Percentiles rank a stretch among this genome's conserved stretches.
phyloP scores from a whole-genome alignment of 37 sponge, comb jelly and placozoan genomes.

The Diacarnus erythraeanus region DNA sequence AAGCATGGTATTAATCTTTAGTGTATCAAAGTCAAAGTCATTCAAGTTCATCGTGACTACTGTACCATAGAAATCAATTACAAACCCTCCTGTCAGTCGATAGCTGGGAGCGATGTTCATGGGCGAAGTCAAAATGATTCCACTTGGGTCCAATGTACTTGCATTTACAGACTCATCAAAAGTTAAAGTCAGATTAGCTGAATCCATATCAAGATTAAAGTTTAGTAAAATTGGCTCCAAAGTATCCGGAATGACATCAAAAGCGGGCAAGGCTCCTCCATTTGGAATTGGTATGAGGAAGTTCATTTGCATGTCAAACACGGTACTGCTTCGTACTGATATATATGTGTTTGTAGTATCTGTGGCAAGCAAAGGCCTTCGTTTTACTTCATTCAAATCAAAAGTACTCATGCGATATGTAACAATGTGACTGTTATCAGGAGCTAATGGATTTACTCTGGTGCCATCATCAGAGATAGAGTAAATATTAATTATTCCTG shows the following conservation, averaged over 20 bases:
- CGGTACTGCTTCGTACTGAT: constrained; percentile 71
- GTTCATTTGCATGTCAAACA: constrained; percentile 86
- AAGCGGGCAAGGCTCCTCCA: constrained; percentile 48
- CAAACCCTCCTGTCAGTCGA: constrained; percentile 74
- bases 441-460: constrained; percentile 14
- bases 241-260: constrained; percentile 40
- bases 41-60: constrained; percentile 67
- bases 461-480: constrained; percentile 25
- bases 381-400: constrained; percentile 83
- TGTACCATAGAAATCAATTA: constrained; percentile 62
- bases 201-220: constrained; percentile 81
- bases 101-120: constrained; percentile 2
- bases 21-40: constrained; percentile 72
- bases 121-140: constrained; percentile 25
- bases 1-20: constrained; percentile 46
- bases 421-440: constrained; percentile 26
- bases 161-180: constrained; percentile 87
- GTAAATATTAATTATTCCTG: constrained; percentile 31
- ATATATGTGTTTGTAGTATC: constrained; percentile 53
- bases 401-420: constrained; percentile 39
- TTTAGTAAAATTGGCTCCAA: constrained; percentile 50
- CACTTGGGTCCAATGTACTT: constrained; percentile 41
- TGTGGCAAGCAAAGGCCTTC: constrained; percentile 65
- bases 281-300: constrained; percentile 71
- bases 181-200: constrained; percentile 73